phyloP scores from a whole-genome alignment of 2,888 invertebrate species.

The Oscheius onirici region DNA sequence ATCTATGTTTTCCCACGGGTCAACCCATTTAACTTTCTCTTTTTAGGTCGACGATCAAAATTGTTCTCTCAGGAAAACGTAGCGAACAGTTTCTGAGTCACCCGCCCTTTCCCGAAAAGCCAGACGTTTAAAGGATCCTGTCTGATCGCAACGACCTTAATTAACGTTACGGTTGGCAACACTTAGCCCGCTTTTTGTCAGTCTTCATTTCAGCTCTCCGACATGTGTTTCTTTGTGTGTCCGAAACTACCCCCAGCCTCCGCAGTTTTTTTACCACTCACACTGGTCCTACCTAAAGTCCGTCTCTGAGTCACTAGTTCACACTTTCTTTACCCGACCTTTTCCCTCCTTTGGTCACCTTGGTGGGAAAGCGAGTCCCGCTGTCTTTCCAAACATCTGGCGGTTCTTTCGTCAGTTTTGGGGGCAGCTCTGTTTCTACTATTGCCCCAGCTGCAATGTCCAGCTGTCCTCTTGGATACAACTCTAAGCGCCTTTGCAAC shows the following conservation, averaged over 20 bases:
- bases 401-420: constrained; percentile 19
- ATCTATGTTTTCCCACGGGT: too few species aligned
- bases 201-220: neutral
- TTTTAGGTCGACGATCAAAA: neutral
- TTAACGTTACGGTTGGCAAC: constrained; percentile 17
- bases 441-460: constrained; percentile 20
- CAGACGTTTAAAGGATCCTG: neutral
- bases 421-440: neutral
- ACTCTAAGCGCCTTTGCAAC: neutral
- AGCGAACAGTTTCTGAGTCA: neutral
- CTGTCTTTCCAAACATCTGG: constrained; percentile 23
- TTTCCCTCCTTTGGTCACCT: constrained; percentile 1
- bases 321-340: neutral
- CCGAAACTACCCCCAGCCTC: too few species aligned
- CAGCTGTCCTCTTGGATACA: constrained; percentile 16
- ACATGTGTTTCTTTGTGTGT: constrained; percentile 29
- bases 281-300: neutral
- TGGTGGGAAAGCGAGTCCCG: neutral
- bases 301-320: neutral
- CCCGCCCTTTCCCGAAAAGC: neutral
- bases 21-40: too few species aligned
- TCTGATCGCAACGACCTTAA: constrained; percentile 23
- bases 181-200: constrained; percentile 20
- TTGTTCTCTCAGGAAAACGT: neutral
- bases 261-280: neutral